Base-by-base conservation (phyloP, 2,113 vertebrate species). In the Carassius gibelio region DNA sequence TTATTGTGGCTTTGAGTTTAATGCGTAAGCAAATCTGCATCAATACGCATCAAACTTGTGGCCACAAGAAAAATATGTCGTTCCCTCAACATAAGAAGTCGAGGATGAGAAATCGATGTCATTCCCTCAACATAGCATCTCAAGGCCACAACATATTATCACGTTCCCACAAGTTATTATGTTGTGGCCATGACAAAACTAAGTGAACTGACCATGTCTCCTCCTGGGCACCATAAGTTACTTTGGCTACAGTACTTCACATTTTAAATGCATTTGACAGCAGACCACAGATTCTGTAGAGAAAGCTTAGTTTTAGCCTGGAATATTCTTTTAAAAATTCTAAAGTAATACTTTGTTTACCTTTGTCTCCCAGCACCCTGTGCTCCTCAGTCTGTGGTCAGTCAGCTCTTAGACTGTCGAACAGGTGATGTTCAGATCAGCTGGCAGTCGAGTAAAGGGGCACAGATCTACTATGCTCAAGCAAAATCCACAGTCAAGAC, bases 331-430 rank as follows among this genome's bases (percentile, higher is more conserved):
- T 48, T 75, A 69, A 75, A 50, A n/a, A 50, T 75, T 11, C 45
- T 75, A 17, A 75, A 80, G 7, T 36, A 36, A 36, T 19, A 19
- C 7, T 23, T 38, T 38, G 34, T n/a, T 62, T n/a, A 2, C 17
- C 23, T 59, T 84, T 52, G 17, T 52, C 19, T 75, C 0, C 30
- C 59, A 91, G 90, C 85, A 61, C 90, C 90, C 23, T 91, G 90
- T 84, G 59, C 75, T 23, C 83, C 89, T 8, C 34, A 83, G 36
- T 45, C 69, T 38, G 34, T 90, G 55, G 21, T 83, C 64, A 75
- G 78, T 23, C 17, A 78, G 71, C 57, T 88, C 52, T 8, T 71
- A 21, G 34, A 83, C 38, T 91, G 90, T 57, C 76, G 69, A 45
- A 66, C 45, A 26, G 88, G 86, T 14, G 68, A 15, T 34, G 15